A percentile compares a stretch with the other conserved stretches of the same genome.
Conservation (phyloP, 2,797 vertebrate species). For the Chelon labrosus region DNA sequence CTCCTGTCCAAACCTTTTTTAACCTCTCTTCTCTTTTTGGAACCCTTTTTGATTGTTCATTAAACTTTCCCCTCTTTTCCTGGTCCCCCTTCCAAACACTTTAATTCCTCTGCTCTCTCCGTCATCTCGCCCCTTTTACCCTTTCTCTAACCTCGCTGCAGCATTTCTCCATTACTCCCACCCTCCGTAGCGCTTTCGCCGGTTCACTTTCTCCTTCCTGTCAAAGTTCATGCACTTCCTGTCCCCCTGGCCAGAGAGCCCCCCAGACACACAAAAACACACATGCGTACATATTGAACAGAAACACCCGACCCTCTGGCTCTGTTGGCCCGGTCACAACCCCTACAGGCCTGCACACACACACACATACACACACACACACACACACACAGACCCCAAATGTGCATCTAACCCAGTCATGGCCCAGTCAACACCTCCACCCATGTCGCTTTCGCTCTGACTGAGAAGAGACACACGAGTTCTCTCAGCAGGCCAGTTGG, state of each 20-base stretch:
- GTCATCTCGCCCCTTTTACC: slow-evolving; percentile 47
- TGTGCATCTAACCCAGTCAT: slow-evolving; percentile 56
- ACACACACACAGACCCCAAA: slow-evolving; percentile 28
- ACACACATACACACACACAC: slow-evolving; percentile 11
- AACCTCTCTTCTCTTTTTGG: slow-evolving; percentile 6
- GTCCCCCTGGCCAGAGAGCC: slow-evolving; percentile 51
- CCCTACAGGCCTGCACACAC: slow-evolving; percentile 26
- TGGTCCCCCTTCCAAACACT: slow-evolving; percentile 7
- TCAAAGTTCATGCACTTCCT: slow-evolving; percentile 82
- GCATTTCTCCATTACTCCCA: slow-evolving; percentile 20
- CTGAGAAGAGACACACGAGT: slow-evolving; percentile 61
- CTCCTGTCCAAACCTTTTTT: background rate
- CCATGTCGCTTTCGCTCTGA: slow-evolving; percentile 65
- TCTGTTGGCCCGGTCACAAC: slow-evolving; percentile 60
- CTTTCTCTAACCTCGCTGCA: slow-evolving; percentile 59
- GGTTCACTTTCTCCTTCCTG: slow-evolving; percentile 77
- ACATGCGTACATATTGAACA: slow-evolving; percentile 44
- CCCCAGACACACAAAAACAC: slow-evolving; percentile 29
- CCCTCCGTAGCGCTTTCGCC: slow-evolving; percentile 40
- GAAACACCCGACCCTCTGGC: slow-evolving; percentile 56
- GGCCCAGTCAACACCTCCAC: slow-evolving; percentile 70
- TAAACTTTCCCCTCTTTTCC: background rate
- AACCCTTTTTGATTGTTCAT: background rate
- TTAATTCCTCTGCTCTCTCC: slow-evolving; percentile 1
- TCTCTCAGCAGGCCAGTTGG: slow-evolving; percentile 41